Conservation (phyloP, 2,113 vertebrate species). For the Garra rufa region DNA sequence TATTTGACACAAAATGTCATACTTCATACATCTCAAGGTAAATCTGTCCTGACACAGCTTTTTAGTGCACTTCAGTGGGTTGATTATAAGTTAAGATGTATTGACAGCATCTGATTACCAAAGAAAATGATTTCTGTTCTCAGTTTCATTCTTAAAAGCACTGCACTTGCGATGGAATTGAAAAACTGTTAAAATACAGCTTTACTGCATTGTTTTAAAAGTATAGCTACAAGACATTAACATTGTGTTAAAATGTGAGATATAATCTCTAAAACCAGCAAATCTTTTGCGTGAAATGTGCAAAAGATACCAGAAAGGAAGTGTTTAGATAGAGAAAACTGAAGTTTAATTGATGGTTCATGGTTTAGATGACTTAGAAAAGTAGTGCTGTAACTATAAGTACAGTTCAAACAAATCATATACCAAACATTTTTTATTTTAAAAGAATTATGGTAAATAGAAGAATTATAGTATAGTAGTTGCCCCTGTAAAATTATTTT, state of each 20-base stretch:
- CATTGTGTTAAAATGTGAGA: background rate
- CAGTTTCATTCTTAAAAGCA: background rate
- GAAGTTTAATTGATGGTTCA: too few relatives aligned
- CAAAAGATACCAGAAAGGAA: background rate
- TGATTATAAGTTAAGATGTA: background rate
- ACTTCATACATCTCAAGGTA: background rate
- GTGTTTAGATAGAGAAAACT: too few relatives aligned
- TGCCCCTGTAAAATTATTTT: too few relatives aligned
- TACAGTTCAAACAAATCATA: too few relatives aligned
- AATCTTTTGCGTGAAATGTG: background rate
- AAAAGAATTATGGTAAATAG: too few relatives aligned
- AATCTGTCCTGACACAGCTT: background rate
- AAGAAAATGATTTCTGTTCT: background rate
- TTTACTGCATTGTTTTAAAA: background rate
- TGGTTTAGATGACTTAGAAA: too few relatives aligned
- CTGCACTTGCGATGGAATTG: background rate
- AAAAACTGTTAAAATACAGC: background rate
- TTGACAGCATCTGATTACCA: background rate
- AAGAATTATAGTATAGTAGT: too few relatives aligned
- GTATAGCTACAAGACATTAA: background rate
- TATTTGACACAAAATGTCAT: slow-evolving; percentile 31
- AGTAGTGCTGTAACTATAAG: too few relatives aligned
- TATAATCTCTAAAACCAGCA: background rate
- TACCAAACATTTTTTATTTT: too few relatives aligned
- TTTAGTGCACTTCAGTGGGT: background rate